Evolutionary conservation across 2,888 invertebrate species (phyloP).

Genomic region (Itoplectis maculator): DNA sequence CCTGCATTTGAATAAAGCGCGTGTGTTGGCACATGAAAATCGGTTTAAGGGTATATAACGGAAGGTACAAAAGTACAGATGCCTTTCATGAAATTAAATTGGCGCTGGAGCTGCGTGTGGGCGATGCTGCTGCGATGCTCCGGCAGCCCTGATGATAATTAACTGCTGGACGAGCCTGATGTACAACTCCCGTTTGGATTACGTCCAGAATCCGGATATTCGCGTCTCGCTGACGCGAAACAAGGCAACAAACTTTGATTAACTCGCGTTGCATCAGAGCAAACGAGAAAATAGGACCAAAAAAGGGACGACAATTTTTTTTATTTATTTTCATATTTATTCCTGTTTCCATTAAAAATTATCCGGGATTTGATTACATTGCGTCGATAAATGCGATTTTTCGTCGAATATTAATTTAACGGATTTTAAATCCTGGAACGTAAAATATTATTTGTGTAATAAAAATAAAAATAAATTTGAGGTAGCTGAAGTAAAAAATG

Average conservation of each 20-base stretch:
- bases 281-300: slow-evolving; percentile 9
- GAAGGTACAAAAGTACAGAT: slow-evolving; percentile 35
- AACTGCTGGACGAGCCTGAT: slow-evolving; percentile 65
- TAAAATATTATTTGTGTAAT: no score
- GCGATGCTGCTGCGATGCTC: neutral
- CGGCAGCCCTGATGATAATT: slow-evolving; percentile 73
- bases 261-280: slow-evolving; percentile 4
- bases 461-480: no score
- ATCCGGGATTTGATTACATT: neutral
- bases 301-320: neutral
- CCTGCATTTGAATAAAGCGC: neutral
- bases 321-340: neutral
- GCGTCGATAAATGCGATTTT: neutral
- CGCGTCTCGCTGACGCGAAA: slow-evolving; percentile 43
- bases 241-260: slow-evolving; percentile 55
- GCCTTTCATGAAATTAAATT: slow-evolving; percentile 71
- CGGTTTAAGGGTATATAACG: slow-evolving; percentile 36
- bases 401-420: neutral
- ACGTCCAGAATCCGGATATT: slow-evolving; percentile 52
- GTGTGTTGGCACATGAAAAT: slow-evolving; percentile 15
- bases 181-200: slow-evolving; percentile 33
- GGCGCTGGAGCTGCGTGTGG: slow-evolving; percentile 10
- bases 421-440: no score
- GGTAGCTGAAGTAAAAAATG: no score
- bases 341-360: neutral